These are phyloP conservation scores for Phaethornis superciliosus DNA, from an alignment of 2,113 vertebrate species.

Conservation along the genomic window DNA sequence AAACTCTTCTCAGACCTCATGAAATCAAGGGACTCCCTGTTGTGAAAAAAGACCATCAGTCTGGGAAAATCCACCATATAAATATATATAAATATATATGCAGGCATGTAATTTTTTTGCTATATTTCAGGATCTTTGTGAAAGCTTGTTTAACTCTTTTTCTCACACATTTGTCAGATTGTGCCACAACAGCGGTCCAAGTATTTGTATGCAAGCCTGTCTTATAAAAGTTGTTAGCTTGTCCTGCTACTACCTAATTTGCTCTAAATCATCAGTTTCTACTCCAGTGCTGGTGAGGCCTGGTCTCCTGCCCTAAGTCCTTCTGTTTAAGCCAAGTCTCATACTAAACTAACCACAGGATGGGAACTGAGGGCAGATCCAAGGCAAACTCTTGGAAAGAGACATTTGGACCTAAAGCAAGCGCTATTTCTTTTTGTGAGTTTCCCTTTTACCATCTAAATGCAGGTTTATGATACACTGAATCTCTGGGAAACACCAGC, in stretches of 20 bases:
- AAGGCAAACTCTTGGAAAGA: background rate
- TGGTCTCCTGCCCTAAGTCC: background rate
- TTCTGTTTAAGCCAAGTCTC: background rate
- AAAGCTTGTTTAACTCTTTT: background rate
- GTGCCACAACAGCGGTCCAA: background rate
- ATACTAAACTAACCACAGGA: background rate
- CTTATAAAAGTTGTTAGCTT: background rate
- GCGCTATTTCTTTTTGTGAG: background rate
- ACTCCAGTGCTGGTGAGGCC: background rate
- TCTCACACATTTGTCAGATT: background rate
- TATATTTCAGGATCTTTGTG: background rate
- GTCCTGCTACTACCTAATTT: background rate
- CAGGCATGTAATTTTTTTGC: background rate
- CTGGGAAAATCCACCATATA: background rate
- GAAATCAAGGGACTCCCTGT: background rate
- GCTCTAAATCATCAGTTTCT: slow-evolving; percentile 15
- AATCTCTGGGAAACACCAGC: background rate
- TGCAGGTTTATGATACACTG: background rate
- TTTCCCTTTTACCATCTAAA: background rate
- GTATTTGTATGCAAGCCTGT: background rate
- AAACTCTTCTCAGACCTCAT: background rate
- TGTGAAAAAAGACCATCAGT: background rate
- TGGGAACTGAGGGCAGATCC: background rate
- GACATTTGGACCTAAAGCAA: background rate
- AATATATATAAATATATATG: background rate